Conservation (phyloP, 2,888 invertebrate genomes). For the Sinotaia quadrata region DNA sequence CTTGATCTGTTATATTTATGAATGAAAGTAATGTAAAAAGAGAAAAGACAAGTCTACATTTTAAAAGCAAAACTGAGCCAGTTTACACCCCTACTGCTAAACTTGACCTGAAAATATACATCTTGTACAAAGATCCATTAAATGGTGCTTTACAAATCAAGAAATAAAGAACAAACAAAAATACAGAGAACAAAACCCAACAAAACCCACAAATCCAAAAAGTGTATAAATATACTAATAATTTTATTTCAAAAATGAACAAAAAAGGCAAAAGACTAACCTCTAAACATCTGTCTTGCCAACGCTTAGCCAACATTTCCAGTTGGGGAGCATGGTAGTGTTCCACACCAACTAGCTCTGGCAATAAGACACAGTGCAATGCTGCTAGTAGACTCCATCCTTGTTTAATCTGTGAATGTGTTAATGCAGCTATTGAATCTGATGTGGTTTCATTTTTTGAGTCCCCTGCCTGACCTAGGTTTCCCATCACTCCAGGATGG, state of each 20-base stretch:
- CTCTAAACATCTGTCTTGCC: slow-evolving; percentile 99
- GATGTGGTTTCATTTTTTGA: background rate
- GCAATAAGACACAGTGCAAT: slow-evolving; percentile 94
- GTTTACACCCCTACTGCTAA: too few species aligned
- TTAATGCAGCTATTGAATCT: background rate
- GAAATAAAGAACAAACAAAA: background rate
- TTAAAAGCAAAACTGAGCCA: too few species aligned
- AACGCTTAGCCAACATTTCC: slow-evolving; percentile 95
- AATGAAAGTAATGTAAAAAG: background rate
- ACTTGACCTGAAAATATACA: too few species aligned
- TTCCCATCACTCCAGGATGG: too few species aligned
- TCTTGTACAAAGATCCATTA: too few species aligned
- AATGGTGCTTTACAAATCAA: too few species aligned
- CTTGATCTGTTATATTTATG: background rate
- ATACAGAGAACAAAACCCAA: background rate
- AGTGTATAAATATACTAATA: background rate
- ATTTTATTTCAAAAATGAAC: background rate
- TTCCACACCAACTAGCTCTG: slow-evolving; percentile 86
- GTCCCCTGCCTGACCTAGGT: background rate
- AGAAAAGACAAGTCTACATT: background rate
- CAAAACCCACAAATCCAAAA: background rate
- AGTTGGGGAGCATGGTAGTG: slow-evolving; percentile 94
- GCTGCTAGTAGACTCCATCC: slow-evolving; percentile 98
- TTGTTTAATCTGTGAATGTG: slow-evolving; percentile 78
- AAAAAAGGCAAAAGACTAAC: slow-evolving; percentile 74